Base-by-base conservation (phyloP, 2,797 vertebrate genomes). In the Ataeniobius toweri region DNA sequence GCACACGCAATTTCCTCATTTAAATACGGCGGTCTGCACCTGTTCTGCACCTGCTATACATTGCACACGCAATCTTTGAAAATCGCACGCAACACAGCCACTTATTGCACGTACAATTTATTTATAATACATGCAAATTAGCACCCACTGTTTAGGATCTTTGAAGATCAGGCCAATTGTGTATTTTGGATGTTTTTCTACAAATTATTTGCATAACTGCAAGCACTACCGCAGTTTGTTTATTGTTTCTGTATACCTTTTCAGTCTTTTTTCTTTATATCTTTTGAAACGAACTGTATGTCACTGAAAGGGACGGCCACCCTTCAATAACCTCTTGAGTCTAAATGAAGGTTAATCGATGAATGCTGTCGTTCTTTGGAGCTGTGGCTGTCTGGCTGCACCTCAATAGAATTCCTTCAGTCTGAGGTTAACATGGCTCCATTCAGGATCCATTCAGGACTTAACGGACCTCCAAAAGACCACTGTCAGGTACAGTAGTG, bases 391-490 rank as follows among this genome's bases (percentile, higher is more conserved):
- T 75, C 75, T n/a, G 70, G 2, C 55, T 75, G 53, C 36, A 22
- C 16, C 68, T 48, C 0, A 26, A 46, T 74, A 65, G 58, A 73
- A 74, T 36, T 53, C 71, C 50, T 31, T 5, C 53, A 55, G 20
- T 13, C 5, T 28, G 10, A 71, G 41, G 73, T 81, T 28, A 71
- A 55, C 31, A 58, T n/a, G 5, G 58, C 80, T 74, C 74, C 72
- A 44, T 69, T 81, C 63, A 69, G 31, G 59, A 75, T 55, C 74
- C 72, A 44, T 69, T 81, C 63, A 69, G 31, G 59, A 75, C 50
- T 72, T 14, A 58, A 70, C 44, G 5, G 61, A 56, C 80, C 79
- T 80, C 61, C 74, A 51, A 77, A 39, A 71, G 0, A 53, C 75
- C 48, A 51, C 76, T 70, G 48, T 68, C 67, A 41, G 68, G n/a